phyloP scores from a whole-genome alignment of 2,888 invertebrate genomes.

The Volucella zonaria region DNA sequence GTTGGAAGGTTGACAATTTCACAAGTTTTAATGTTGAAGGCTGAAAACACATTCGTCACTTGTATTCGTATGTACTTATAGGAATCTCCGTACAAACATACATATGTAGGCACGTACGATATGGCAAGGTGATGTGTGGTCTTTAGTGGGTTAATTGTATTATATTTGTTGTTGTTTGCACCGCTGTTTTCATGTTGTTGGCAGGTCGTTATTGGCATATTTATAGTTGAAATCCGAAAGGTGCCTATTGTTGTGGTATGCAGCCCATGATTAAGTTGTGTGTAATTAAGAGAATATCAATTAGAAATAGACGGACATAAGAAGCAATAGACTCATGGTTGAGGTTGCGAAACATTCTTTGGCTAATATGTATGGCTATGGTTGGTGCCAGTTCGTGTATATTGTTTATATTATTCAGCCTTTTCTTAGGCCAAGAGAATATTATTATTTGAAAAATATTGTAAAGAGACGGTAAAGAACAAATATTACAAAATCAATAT shows the following conservation, averaged over 20 bases:
- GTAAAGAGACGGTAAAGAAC: too few species aligned
- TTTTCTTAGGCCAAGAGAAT: too few species aligned
- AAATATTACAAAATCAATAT: too few species aligned
- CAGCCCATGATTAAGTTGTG: constrained; percentile 21
- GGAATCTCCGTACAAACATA: not conserved
- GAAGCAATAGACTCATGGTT: too few species aligned
- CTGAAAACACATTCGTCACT: constrained; percentile 26
- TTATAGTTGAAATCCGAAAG: constrained; percentile 38
- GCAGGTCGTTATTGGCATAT: constrained; percentile 36
- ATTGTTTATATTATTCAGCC: too few species aligned
- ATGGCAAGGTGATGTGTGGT: constrained; percentile 36
- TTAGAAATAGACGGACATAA: not conserved
- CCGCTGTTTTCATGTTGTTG: not conserved
- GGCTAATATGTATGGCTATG: too few species aligned
- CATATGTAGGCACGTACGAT: not conserved
- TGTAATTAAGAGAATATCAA: constrained; percentile 25
- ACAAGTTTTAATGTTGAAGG: constrained; percentile 9
- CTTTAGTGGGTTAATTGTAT: constrained; percentile 49
- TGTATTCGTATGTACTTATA: not conserved
- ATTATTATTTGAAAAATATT: too few species aligned
- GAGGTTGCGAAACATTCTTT: too few species aligned
- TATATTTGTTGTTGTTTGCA: constrained; percentile 23
- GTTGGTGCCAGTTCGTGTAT: too few species aligned
- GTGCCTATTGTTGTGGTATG: constrained; percentile 38
- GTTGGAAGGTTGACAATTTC: constrained; percentile 2